Evolutionary conservation across 2,888 invertebrate genomes (phyloP).

Genomic region (Mermis nigrescens): DNA sequence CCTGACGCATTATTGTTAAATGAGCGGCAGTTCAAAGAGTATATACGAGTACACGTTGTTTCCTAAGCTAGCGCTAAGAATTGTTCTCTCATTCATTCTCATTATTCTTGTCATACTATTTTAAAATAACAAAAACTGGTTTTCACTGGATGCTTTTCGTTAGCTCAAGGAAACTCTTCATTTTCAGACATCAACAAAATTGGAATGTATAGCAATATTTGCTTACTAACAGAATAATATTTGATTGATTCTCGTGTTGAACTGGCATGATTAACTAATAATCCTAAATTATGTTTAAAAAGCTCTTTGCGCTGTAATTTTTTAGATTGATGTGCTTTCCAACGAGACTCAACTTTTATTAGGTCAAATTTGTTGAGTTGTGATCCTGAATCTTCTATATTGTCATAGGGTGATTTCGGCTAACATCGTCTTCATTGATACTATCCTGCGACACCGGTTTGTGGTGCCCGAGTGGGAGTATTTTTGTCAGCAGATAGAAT

Average conservation of each 20-base stretch:
- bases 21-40: conserved; percentile 62
- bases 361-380: too few relatives aligned
- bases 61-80: too few relatives aligned
- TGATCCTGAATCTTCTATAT: neutral
- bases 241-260: too few relatives aligned
- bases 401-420: conserved; percentile 37
- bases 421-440: conserved; percentile 69
- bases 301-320: neutral
- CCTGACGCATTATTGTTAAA: conserved; percentile 54
- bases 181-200: too few relatives aligned
- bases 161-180: too few relatives aligned
- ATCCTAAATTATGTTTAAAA: too few relatives aligned
- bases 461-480: conserved; percentile 75
- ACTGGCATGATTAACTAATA: too few relatives aligned
- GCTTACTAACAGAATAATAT: too few relatives aligned
- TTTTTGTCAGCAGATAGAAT: conserved; percentile 71
- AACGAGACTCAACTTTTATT: too few relatives aligned
- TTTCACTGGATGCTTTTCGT: neutral
- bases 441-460: conserved; percentile 76
- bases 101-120: neutral
- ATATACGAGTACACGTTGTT: too few relatives aligned
- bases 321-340: neutral
- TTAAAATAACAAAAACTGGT: neutral
- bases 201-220: too few relatives aligned
- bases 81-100: too few relatives aligned